A percentile compares a stretch with the other conserved stretches of the same genome.
Conservation (phyloP, 2,113 vertebrate genomes). For the Grammomys surdaster region DNA sequence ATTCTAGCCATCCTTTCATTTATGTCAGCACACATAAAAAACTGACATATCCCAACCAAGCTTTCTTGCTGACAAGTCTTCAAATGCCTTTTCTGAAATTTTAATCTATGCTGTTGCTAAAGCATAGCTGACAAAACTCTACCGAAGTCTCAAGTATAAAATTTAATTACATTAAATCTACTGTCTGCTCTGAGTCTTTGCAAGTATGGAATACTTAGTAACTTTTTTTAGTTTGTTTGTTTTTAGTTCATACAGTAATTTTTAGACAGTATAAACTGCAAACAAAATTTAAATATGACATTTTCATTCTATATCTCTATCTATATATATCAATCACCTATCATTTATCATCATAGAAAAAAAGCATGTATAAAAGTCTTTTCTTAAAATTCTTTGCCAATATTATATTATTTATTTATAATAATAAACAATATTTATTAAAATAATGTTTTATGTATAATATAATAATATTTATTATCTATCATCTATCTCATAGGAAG, state of each 20-base stretch:
- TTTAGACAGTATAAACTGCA: not conserved
- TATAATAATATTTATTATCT: too few species aligned
- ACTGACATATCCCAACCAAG: not conserved
- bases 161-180: not conserved
- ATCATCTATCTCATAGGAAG: not conserved
- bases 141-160: not conserved
- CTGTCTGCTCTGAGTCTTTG: not conserved
- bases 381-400: not conserved
- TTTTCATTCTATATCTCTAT: not conserved
- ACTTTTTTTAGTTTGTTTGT: not conserved
- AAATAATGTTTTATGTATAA: too few species aligned
- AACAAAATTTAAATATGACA: slow-evolving; percentile 13
- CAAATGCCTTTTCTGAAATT: not conserved
- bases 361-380: not conserved
- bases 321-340: too few species aligned
- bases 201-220: not conserved
- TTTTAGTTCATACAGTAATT: not conserved
- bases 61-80: not conserved
- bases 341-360: not conserved
- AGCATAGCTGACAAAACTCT: not conserved
- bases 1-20: not conserved
- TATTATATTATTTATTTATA: not conserved
- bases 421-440: too few species aligned
- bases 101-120: not conserved
- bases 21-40: not conserved